Evolutionary conservation across 2,888 invertebrate species (phyloP).

Genomic region (Parnassius orleans): DNA sequence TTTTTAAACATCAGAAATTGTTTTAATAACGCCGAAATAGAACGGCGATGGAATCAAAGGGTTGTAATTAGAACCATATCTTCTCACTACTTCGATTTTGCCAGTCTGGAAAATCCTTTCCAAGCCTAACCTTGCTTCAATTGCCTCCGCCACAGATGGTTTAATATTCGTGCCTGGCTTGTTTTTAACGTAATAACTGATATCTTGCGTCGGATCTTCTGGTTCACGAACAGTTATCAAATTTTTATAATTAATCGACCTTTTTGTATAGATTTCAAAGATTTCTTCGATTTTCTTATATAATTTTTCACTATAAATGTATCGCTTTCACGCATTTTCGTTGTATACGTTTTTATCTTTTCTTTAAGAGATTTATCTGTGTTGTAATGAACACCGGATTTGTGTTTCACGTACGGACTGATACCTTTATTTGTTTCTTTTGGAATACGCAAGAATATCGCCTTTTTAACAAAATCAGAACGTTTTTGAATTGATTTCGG

Average conservation of each 20-base stretch:
- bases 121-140: constrained; percentile 43
- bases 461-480: constrained; percentile 19
- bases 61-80: constrained; percentile 59
- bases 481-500: constrained; percentile 37
- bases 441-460: neutral
- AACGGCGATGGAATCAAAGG: constrained; percentile 35
- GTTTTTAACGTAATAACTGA: constrained; percentile 58
- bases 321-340: constrained; percentile 36
- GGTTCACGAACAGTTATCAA: constrained; percentile 43
- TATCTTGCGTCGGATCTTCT: constrained; percentile 47
- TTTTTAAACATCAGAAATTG: constrained; percentile 23
- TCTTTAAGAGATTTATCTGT: constrained; percentile 36
- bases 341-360: constrained; percentile 38
- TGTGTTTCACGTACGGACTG: constrained; percentile 37
- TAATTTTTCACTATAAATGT: constrained; percentile 27
- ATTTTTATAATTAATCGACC: constrained; percentile 40
- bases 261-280: constrained; percentile 24
- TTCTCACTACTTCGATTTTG: constrained; percentile 48
- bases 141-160: constrained; percentile 43
- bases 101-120: constrained; percentile 48
- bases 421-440: constrained; percentile 31
- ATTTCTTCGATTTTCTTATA: constrained; percentile 30
- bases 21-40: constrained; percentile 12
- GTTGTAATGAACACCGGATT: constrained; percentile 35
- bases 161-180: constrained; percentile 44